phyloP scores from a whole-genome alignment of 2,113 vertebrate genomes.

The Indri indri region DNA sequence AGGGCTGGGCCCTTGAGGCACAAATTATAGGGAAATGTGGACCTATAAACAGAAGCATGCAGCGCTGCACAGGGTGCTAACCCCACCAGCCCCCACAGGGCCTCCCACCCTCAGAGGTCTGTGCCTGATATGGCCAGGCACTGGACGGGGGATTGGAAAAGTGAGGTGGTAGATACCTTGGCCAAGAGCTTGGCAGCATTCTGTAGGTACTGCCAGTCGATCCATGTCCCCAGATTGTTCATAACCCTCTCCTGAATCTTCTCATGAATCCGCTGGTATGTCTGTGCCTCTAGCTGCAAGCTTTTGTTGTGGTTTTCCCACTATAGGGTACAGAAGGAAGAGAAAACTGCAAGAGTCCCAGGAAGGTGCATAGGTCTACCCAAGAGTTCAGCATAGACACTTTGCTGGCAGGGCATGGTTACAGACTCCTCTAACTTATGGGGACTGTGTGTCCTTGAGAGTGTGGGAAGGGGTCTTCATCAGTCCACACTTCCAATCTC shows the following conservation, averaged over 20 bases:
- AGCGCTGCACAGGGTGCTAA: not conserved
- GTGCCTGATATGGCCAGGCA: not conserved
- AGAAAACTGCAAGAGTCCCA: not conserved
- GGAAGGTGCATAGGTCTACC: not conserved
- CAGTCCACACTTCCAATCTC: not conserved
- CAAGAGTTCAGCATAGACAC: not conserved
- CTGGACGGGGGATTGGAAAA: not conserved
- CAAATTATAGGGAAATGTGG: not conserved
- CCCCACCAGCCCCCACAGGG: not conserved
- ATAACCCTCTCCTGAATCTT: constrained; percentile 99
- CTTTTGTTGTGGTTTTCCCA: constrained; percentile 99
- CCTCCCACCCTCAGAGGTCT: not conserved
- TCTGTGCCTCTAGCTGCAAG: constrained; percentile 98
- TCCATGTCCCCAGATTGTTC: constrained; percentile 99
- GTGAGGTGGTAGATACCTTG: constrained; percentile 88
- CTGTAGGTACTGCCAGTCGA: constrained; percentile 99
- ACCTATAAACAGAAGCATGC: not conserved
- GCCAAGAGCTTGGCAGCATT: constrained; percentile 98
- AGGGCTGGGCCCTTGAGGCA: not conserved
- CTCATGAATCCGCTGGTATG: constrained; percentile 98
- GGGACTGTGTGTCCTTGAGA: not conserved
- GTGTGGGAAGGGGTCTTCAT: not conserved
- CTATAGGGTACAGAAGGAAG: constrained; percentile 78
- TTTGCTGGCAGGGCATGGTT: not conserved
- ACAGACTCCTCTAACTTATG: not conserved